Evolutionary conservation across 2,113 vertebrate genomes (phyloP).

Genomic region (Nothobranchius furzeri): DNA sequence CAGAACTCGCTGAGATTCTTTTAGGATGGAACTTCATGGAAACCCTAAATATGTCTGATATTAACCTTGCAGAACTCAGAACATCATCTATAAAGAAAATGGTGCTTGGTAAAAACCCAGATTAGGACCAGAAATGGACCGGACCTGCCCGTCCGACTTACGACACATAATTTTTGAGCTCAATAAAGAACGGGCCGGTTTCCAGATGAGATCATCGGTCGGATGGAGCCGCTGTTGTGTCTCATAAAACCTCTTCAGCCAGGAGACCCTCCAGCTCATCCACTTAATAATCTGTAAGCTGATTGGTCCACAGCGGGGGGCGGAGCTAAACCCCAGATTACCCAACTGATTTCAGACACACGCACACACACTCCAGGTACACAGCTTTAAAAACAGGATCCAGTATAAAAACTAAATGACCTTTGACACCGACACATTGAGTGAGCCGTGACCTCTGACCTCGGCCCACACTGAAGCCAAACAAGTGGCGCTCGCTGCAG

Average conservation of each 20-base stretch:
- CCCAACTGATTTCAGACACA: not conserved
- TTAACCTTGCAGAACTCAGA: not conserved
- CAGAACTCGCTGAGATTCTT: constrained; percentile 1
- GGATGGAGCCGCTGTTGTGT: not conserved
- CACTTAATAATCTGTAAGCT: constrained; percentile 50
- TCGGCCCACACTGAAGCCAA: no score
- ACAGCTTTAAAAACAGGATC: no score
- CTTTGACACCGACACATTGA: no score
- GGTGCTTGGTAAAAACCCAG: not conserved
- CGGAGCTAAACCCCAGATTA: constrained; percentile 32
- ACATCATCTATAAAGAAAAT: not conserved
- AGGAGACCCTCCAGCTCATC: constrained; percentile 25
- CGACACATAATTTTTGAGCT: no score
- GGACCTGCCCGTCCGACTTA: not conserved
- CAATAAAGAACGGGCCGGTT: not conserved
- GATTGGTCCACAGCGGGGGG: constrained; percentile 51
- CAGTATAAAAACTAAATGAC: no score
- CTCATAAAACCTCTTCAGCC: not conserved
- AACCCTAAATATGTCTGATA: constrained; percentile 1
- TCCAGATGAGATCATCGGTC: not conserved
- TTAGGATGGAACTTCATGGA: not conserved
- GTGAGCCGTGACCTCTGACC: no score
- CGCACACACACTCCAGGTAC: not conserved
- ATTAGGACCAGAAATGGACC: not conserved
- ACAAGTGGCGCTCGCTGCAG: no score